These are phyloP conservation scores for Aeoliscus strigatus DNA, from an alignment of 2,797 vertebrate species.

Conservation along the genomic window DNA sequence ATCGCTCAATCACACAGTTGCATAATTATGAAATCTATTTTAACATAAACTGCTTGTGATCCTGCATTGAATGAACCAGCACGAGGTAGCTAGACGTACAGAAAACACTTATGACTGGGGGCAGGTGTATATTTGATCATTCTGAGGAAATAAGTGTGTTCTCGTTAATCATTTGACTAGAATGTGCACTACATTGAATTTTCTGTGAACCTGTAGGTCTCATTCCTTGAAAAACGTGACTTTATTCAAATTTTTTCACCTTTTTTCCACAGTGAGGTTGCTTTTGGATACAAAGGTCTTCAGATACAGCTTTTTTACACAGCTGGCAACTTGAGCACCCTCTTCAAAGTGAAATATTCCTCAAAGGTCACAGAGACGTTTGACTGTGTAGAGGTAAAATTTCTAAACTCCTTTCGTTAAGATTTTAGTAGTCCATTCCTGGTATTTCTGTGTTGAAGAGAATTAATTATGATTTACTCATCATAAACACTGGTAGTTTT, in stretches of 20 bases:
- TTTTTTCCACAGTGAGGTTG: conserved; percentile 84
- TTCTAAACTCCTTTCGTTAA: not conserved
- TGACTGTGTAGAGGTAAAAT: conserved; percentile 91
- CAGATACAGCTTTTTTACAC: conserved; percentile 90
- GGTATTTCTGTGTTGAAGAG: too few relatives aligned
- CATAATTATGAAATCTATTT: conserved; percentile 56
- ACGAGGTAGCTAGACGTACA: conserved; percentile 9
- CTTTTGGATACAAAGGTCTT: conserved; percentile 97
- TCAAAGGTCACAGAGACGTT: conserved; percentile 92
- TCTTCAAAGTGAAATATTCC: conserved; percentile 91
- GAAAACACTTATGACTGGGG: too few relatives aligned
- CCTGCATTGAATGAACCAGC: conserved; percentile 21
- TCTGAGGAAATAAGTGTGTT: too few relatives aligned
- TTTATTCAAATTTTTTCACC: conserved; percentile 1
- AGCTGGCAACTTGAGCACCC: conserved; percentile 89
- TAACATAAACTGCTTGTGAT: conserved; percentile 39
- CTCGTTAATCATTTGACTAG: not conserved
- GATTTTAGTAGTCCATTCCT: too few relatives aligned
- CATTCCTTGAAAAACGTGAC: not conserved
- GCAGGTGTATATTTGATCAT: too few relatives aligned
- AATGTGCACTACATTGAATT: not conserved
- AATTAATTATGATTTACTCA: too few relatives aligned
- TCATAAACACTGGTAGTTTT: too few relatives aligned
- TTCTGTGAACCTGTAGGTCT: conserved; percentile 5
- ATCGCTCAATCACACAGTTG: conserved; percentile 63